Percentiles rank a stretch among this genome's conserved stretches.
Conservation (phyloP, 2,113 vertebrate genomes). For the Lamprotornis superbus region DNA sequence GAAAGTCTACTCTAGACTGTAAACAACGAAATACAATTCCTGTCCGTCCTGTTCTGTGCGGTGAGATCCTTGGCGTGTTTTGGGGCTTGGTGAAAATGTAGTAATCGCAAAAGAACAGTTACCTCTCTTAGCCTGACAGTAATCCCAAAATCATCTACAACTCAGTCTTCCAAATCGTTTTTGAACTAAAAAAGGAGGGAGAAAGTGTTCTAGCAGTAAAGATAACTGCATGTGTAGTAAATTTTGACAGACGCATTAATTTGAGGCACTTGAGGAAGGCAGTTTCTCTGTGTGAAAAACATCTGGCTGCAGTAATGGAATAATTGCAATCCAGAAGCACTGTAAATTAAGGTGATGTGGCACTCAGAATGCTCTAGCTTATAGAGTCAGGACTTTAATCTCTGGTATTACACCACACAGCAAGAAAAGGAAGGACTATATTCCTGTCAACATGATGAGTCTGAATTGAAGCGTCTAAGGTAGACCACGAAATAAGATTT, state of each 20-base stretch:
- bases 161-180: background rate
- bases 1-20: background rate
- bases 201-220: background rate
- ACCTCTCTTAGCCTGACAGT: fast-evolving
- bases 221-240: background rate
- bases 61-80: background rate
- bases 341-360: background rate
- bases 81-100: background rate
- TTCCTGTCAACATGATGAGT: background rate
- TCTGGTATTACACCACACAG: background rate
- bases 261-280: background rate
- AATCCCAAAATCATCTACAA: fast-evolving
- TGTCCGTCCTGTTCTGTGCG: background rate
- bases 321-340: background rate
- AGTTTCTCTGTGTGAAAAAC: background rate
- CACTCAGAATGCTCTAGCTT: background rate
- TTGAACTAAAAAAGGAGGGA: background rate
- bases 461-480: background rate
- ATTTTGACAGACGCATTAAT: background rate
- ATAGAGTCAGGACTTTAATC: background rate
- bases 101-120: background rate
- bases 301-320: background rate
- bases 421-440: background rate
- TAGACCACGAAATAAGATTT: fast-evolving
- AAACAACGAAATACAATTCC: background rate